Conservation (phyloP, 1,140 invertebrate genomes). For the Bombus fervidus region DNA sequence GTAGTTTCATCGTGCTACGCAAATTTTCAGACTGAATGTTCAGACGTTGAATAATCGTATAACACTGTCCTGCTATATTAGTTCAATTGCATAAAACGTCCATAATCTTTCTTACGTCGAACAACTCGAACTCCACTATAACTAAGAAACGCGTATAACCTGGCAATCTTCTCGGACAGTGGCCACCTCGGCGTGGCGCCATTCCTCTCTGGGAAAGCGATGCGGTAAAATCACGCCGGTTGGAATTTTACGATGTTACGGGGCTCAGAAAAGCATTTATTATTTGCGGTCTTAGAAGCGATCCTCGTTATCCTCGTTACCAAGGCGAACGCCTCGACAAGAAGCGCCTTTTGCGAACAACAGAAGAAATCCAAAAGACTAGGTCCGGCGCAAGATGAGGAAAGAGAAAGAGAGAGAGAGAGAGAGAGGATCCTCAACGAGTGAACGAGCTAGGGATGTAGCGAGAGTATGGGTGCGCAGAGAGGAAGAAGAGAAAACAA, state of each 20-base stretch:
- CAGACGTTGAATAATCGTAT: neutral
- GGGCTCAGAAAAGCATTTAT: slow-evolving; percentile 65
- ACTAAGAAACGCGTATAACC: slow-evolving; percentile 41
- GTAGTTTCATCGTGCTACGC: no score
- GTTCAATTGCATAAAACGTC: neutral
- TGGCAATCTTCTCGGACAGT: slow-evolving; percentile 43
- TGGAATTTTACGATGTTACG: slow-evolving; percentile 65
- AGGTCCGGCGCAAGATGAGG: neutral
- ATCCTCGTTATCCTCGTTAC: slow-evolving; percentile 72
- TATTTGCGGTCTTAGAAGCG: slow-evolving; percentile 69
- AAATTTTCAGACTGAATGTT: no score
- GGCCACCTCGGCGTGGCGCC: neutral
- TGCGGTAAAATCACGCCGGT: slow-evolving; percentile 45
- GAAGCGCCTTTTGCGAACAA: slow-evolving; percentile 31
- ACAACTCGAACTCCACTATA: neutral
- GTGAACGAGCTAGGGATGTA: slow-evolving; percentile 1
- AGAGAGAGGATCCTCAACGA: neutral
- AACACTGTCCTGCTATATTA: neutral
- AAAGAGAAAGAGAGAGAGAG: slow-evolving; percentile 25
- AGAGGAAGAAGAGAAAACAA: slow-evolving; percentile 52
- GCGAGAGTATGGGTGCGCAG: slow-evolving; percentile 17
- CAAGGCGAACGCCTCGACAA: slow-evolving; percentile 40
- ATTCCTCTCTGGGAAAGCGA: slow-evolving; percentile 49
- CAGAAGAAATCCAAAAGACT: neutral
- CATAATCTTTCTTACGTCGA: neutral